Evolutionary conservation across 2,113 vertebrate genomes (phyloP), one percentile per base, ranked within the genome.

Genomic region (Cinclus cinclus): DNA sequence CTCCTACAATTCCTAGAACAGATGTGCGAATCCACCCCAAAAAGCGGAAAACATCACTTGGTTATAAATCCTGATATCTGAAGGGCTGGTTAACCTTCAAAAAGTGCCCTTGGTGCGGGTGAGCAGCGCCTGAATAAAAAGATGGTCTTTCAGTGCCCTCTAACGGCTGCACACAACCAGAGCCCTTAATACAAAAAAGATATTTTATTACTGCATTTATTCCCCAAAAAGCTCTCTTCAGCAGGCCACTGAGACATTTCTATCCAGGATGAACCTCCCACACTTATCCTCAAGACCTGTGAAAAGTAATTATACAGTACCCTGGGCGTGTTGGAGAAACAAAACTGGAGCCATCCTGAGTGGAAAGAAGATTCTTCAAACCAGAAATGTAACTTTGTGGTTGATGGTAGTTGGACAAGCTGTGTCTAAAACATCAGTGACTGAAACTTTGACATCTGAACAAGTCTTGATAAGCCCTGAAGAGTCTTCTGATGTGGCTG

Each of bases 101-200:
- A 82, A 70, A n/a, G 23, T 2, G 30, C 9, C 77, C 44, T 81
- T 24, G 1, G 2, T 6, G 28, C 2, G 37, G 47, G 10, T 14
- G n/a, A 63, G n/a, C 28, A 0, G 10, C 15, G 4, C 8, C 16
- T 13, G 13, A 16, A 62, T 15, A 28, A 63, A 94, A 65, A 60
- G 4, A 49, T 59, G 63, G 92, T 94, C 25, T 91, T 85, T 91
- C 83, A 82, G 88, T 96, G 97, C 97, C 97, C 97, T 95, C 98
- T 98, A 91, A 84, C 7, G 98, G 93, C 75, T 81, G 20, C 1
- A 6, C 1, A n/a, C 4, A 49, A 15, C 30, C 58, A 53, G 33
- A 13, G 39, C 35, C 10, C 2, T 19, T 37, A 37, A 37, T 37
- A 37, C 35, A 37, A 37, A 37, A 37, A 37, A 37, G 8, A 37